Conservation (phyloP, 1,140 invertebrate species). For the Micrasema minimum region DNA sequence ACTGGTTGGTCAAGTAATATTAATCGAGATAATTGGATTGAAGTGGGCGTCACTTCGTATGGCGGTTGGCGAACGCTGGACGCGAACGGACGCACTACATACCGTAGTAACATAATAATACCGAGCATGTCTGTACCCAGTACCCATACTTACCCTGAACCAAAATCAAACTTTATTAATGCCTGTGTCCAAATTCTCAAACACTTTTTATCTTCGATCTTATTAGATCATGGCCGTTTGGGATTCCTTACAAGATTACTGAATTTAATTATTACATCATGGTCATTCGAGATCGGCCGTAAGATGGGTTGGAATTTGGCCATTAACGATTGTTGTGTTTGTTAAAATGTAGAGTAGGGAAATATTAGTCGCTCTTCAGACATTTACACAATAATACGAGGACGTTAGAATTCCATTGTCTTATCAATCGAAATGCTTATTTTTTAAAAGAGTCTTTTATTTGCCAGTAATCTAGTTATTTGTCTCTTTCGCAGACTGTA, state of each 20-base stretch:
- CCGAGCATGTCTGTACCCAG: not conserved
- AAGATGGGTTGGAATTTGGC: no score
- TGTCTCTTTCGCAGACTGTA: no score
- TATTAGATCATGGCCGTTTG: constrained; percentile 30
- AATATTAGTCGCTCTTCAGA: no score
- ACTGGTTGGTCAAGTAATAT: constrained; percentile 36
- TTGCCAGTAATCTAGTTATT: no score
- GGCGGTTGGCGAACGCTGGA: not conserved
- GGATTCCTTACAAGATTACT: constrained; percentile 1
- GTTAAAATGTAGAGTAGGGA: no score
- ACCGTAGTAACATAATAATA: not conserved
- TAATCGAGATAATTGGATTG: constrained; percentile 33
- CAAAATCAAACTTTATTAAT: constrained; percentile 2
- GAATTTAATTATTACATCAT: no score
- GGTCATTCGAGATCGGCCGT: no score
- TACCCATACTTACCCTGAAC: not conserved
- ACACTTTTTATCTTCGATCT: constrained; percentile 24
- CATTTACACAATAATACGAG: no score
- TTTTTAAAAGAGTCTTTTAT: no score
- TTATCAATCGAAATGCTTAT: no score
- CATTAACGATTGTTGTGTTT: no score
- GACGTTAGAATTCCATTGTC: no score
- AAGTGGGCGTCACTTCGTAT: constrained; percentile 17
- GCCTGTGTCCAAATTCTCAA: not conserved
- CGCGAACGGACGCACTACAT: not conserved